phyloP scores from a whole-genome alignment of 2,888 invertebrate genomes.

The Tenthredo amoena region DNA sequence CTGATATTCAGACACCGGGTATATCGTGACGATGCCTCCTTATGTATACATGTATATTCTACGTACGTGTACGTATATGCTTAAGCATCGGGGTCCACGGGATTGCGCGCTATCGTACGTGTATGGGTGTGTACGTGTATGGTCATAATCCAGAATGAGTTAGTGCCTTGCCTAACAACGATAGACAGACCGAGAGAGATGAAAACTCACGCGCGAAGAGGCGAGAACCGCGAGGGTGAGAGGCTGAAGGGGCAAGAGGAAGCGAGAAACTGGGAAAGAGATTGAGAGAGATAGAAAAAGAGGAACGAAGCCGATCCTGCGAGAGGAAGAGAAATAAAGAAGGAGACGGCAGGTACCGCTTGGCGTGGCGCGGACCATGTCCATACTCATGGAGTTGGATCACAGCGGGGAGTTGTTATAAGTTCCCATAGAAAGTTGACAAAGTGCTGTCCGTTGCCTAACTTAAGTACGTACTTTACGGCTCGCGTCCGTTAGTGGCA shows the following conservation, averaged over 20 bases:
- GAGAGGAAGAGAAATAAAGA: conserved; percentile 54
- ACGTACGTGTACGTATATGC: conserved; percentile 28
- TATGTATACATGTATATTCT: neutral
- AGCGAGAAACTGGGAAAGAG: conserved; percentile 45
- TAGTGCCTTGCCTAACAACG: conserved; percentile 56
- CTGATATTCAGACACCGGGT: conserved; percentile 28
- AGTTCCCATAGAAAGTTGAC: conserved; percentile 56
- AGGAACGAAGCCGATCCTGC: conserved; percentile 34
- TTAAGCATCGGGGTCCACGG: conserved; percentile 50
- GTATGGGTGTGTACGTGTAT: conserved; percentile 44
- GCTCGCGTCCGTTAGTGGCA: conserved; percentile 53
- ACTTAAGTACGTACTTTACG: conserved; percentile 56
- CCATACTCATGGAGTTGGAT: conserved; percentile 55
- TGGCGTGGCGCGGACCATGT: conserved; percentile 52
- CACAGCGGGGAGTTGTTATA: conserved; percentile 56
- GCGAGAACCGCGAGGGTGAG: conserved; percentile 49
- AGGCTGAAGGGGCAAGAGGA: conserved; percentile 41
- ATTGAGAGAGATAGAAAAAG: conserved; percentile 46
- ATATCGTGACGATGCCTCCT: conserved; percentile 36
- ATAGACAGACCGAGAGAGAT: conserved; percentile 52
- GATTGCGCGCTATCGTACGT: conserved; percentile 45
- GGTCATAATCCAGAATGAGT: conserved; percentile 57
- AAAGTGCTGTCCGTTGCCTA: conserved; percentile 56
- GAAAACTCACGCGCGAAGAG: conserved; percentile 41
- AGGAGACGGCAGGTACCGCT: conserved; percentile 50